A percentile compares a stretch with the other conserved stretches of the same genome.
phyloP scores from a whole-genome alignment of 2,888 invertebrate genomes.

The Ariolimax columbianus region DNA sequence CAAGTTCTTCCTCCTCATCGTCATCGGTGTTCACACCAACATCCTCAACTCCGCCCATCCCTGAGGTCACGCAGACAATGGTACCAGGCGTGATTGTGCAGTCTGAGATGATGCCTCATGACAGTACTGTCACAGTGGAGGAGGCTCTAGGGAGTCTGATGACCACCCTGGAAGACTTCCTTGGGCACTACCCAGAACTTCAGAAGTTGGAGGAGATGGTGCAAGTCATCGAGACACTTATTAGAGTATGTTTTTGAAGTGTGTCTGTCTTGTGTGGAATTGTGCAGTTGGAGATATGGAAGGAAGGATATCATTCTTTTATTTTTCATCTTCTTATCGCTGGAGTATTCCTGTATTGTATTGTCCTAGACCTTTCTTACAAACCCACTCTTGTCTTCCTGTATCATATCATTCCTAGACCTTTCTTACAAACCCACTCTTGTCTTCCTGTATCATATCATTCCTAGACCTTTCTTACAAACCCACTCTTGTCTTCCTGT shows the following conservation, averaged over 20 bases:
- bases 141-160: conserved; percentile 76
- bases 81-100: conserved; percentile 52
- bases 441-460: too few relatives aligned
- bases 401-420: too few relatives aligned
- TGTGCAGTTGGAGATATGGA: too few relatives aligned
- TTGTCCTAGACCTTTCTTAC: too few relatives aligned
- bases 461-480: too few relatives aligned
- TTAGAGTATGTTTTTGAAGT: conserved; percentile 72
- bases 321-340: too few relatives aligned
- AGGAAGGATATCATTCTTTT: too few relatives aligned
- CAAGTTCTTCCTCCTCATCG: conserved; percentile 46
- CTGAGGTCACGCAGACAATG: conserved; percentile 43
- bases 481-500: too few relatives aligned
- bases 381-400: too few relatives aligned
- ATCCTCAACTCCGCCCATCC: conserved; percentile 46
- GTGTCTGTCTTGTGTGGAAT: too few relatives aligned
- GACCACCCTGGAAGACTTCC: conserved; percentile 79
- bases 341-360: too few relatives aligned
- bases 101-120: conserved; percentile 53
- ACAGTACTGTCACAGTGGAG: conserved; percentile 71
- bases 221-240: conserved; percentile 74
- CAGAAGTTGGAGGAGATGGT: conserved; percentile 78
- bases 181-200: conserved; percentile 79
- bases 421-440: too few relatives aligned
- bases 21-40: conserved; percentile 40